These are phyloP conservation scores for Drosophila vallismaia DNA, from an alignment of 2,888 invertebrate species.

Conservation along the genomic window DNA sequence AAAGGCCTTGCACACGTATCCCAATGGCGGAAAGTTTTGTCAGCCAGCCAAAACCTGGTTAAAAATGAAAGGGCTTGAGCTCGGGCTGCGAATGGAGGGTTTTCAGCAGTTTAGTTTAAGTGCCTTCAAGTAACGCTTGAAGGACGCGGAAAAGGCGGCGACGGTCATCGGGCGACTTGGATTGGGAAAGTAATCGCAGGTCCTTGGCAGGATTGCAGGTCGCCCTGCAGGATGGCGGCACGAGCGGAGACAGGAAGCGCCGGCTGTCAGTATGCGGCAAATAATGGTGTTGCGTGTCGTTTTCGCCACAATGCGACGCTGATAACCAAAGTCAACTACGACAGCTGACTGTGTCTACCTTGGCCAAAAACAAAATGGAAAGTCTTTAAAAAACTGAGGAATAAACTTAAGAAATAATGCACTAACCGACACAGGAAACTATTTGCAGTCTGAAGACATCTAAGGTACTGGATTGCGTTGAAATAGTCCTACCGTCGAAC, in stretches of 20 bases:
- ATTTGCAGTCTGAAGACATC: constrained; percentile 13
- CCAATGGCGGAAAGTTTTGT: constrained; percentile 64
- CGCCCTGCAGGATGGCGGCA: not conserved
- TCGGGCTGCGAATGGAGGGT: constrained; percentile 60
- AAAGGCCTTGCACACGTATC: constrained; percentile 71
- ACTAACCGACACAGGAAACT: constrained; percentile 32
- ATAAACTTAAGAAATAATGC: constrained; percentile 15
- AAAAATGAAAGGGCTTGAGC: constrained; percentile 49
- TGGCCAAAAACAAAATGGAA: constrained; percentile 33
- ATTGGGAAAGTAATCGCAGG: constrained; percentile 28
- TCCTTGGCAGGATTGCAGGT: constrained; percentile 18
- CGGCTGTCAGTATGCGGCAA: constrained; percentile 76
- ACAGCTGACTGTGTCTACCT: constrained; percentile 43
- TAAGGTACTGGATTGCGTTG: too few species aligned
- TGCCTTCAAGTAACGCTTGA: constrained; percentile 72
- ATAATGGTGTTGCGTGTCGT: constrained; percentile 76
- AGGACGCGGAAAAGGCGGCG: constrained; percentile 54
- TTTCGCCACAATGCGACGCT: constrained; percentile 62
- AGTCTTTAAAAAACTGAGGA: constrained; percentile 20
- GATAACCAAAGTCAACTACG: constrained; percentile 56
- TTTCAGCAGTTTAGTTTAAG: constrained; percentile 73
- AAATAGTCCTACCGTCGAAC: too few species aligned
- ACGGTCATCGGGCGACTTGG: constrained; percentile 44
- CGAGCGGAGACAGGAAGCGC: constrained; percentile 54
- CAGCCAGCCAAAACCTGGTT: constrained; percentile 63